These are phyloP conservation scores for Peucedramus taeniatus DNA, from an alignment of 2,113 vertebrate species.

Conservation along the genomic window DNA sequence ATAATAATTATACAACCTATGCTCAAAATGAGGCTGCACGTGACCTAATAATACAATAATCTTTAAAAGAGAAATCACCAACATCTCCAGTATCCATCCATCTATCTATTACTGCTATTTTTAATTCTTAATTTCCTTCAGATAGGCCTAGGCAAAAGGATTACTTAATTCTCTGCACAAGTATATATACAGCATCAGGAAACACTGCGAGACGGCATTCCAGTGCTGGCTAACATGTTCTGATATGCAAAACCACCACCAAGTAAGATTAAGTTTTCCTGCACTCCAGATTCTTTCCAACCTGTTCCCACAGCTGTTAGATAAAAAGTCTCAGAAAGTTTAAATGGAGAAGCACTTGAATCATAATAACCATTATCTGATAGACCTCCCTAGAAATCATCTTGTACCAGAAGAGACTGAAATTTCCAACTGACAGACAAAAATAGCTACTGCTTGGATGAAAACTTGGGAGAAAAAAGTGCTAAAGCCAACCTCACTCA, in stretches of 20 bases:
- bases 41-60: neutral
- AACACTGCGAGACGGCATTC: neutral
- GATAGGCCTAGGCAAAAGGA: neutral
- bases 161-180: neutral
- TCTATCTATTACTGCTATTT: neutral
- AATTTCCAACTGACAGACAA: neutral
- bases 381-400: neutral
- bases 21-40: neutral
- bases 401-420: neutral
- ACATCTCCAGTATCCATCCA: neutral
- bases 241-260: neutral
- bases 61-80: neutral
- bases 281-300: neutral
- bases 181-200: neutral
- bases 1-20: constrained; percentile 23
- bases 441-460: neutral
- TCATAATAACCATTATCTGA: neutral
- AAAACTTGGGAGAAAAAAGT: neutral
- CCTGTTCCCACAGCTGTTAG: neutral
- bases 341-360: neutral
- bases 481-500: neutral
- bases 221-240: neutral
- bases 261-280: neutral
- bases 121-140: neutral
- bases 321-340: neutral